Percentiles rank a stretch among this genome's conserved stretches.
Conservation (phyloP, 2,888 invertebrate genomes). For the Suillia variegata region DNA sequence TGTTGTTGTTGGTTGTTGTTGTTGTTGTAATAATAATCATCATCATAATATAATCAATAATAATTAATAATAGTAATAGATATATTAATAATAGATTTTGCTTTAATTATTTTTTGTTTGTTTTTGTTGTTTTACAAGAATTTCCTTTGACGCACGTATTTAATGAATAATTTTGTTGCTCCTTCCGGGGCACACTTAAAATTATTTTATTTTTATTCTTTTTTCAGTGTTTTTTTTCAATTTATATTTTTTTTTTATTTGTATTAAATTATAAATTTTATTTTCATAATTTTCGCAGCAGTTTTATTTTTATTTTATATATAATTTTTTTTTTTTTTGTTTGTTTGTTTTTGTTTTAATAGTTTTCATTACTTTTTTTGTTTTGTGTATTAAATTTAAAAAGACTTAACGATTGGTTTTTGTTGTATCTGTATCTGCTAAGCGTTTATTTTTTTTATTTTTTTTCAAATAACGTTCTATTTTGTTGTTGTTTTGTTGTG, state of each 20-base stretch:
- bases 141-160: not conserved
- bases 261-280: constrained; percentile 19
- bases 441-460: constrained; percentile 2
- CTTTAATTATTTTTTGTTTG: not conserved
- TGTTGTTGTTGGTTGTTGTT: constrained; percentile 22
- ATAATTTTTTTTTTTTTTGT: constrained; percentile 5
- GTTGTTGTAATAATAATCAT: too few species aligned
- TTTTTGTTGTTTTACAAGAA: constrained; percentile 1
- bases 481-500: too few species aligned
- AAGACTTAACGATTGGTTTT: constrained; percentile 4
- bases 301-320: too few species aligned
- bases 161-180: not conserved
- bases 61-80: not conserved
- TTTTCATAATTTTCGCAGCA: constrained; percentile 24
- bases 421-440: constrained; percentile 7
- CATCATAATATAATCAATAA: too few species aligned
- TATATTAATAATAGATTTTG: not conserved
- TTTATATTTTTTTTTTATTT: constrained; percentile 19
- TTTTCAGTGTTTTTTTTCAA: not conserved
- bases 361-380: constrained; percentile 16
- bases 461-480: too few species aligned
- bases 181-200: not conserved
- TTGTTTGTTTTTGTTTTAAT: constrained; percentile 8
- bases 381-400: constrained; percentile 6
- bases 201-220: not conserved